Evolutionary conservation across 2,888 invertebrate species (phyloP).

Genomic region (Apotomis capreana): DNA sequence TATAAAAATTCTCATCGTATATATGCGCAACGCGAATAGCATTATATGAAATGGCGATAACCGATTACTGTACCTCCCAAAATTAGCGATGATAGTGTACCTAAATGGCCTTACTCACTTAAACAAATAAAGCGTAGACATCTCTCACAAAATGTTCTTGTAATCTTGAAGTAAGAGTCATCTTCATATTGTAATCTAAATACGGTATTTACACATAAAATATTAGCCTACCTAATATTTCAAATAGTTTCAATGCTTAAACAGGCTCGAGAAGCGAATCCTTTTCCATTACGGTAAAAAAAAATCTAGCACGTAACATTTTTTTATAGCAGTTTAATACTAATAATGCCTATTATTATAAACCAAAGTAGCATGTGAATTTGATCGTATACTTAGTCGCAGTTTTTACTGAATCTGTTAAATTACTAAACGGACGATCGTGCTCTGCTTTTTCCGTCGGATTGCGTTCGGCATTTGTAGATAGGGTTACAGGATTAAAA

Average conservation of each 20-base stretch:
- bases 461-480: too few relatives aligned
- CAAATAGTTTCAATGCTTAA: not conserved
- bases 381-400: too few relatives aligned
- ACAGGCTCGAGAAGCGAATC: too few relatives aligned
- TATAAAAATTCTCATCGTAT: not conserved
- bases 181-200: constrained; percentile 6
- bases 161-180: not conserved
- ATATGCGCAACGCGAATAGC: not conserved
- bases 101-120: not conserved
- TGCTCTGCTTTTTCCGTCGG: too few relatives aligned
- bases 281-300: constrained; percentile 8
- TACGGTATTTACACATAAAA: not conserved
- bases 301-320: too few relatives aligned
- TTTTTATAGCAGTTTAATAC: too few relatives aligned
- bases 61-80: not conserved
- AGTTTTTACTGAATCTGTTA: too few relatives aligned
- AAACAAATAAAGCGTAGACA: not conserved
- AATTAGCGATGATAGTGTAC: not conserved
- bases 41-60: not conserved
- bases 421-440: too few relatives aligned
- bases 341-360: too few relatives aligned
- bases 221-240: not conserved
- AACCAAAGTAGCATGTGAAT: too few relatives aligned
- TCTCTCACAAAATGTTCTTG: not conserved
- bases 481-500: too few relatives aligned